Evolutionary conservation across 2,888 invertebrate species (phyloP).

Genomic region (Eulithis testata): DNA sequence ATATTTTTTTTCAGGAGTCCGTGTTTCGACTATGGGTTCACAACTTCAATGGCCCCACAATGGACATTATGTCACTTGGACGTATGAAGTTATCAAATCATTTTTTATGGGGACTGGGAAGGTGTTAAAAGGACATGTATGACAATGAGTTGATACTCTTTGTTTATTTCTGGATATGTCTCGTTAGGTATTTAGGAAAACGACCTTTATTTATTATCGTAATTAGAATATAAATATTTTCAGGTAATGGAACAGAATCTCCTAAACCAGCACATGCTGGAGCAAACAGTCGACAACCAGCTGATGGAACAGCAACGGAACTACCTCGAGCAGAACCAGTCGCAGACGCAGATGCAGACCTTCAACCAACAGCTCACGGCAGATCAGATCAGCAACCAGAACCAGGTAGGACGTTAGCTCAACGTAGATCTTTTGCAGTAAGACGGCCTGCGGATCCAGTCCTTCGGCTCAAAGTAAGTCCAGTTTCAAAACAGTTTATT

Average conservation of each 20-base stretch:
- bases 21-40: too few relatives aligned
- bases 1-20: too few relatives aligned
- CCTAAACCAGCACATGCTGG: slow-evolving; percentile 76
- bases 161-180: too few relatives aligned
- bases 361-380: slow-evolving; percentile 69
- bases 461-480: slow-evolving; percentile 8
- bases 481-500: slow-evolving; percentile 8
- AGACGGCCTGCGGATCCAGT: background rate
- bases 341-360: slow-evolving; percentile 66
- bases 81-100: too few relatives aligned
- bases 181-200: too few relatives aligned
- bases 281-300: slow-evolving; percentile 66
- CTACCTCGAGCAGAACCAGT: slow-evolving; percentile 57
- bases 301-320: slow-evolving; percentile 70
- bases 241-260: slow-evolving; percentile 80
- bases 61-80: too few relatives aligned
- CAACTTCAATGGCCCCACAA: too few relatives aligned
- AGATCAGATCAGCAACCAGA: slow-evolving; percentile 72
- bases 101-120: too few relatives aligned
- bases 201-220: background rate
- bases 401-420: slow-evolving; percentile 52
- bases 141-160: too few relatives aligned
- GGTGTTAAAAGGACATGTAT: too few relatives aligned
- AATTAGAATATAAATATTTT: background rate
- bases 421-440: background rate